These are phyloP conservation scores for zebrafish (Danio rerio) DNA, from an alignment of 2,113 vertebrate genomes.

Conservation along the genomic window DNA sequence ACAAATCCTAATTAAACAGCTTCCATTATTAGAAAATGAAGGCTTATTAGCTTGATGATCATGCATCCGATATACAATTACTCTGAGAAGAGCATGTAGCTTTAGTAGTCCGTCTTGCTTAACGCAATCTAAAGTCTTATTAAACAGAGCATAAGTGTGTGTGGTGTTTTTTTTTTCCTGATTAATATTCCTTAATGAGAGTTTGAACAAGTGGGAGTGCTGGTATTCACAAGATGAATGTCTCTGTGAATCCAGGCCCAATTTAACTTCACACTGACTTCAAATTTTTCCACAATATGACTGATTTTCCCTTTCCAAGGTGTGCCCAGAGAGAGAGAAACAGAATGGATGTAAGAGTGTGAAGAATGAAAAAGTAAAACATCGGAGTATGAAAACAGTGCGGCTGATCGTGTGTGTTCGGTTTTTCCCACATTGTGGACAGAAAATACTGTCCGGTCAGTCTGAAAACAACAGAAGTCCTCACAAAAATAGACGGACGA, in stretches of 20 bases:
- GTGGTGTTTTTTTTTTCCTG: constrained; percentile 12
- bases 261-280: background rate
- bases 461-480: no score
- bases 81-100: constrained; percentile 2
- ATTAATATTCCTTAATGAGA: constrained; percentile 37
- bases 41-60: constrained; percentile 21
- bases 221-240: constrained; percentile 29
- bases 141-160: constrained; percentile 20
- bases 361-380: background rate
- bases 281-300: constrained; percentile 15
- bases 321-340: constrained; percentile 13
- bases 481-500: no score
- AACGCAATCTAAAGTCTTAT: constrained; percentile 14
- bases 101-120: constrained; percentile 13
- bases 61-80: background rate
- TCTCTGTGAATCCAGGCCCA: background rate
- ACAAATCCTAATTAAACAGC: constrained; percentile 24
- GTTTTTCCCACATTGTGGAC: background rate
- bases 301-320: constrained; percentile 8
- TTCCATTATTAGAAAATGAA: constrained; percentile 5
- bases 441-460: no score
- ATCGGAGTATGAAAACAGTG: background rate
- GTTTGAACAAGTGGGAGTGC: constrained; percentile 22
- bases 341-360: background rate
- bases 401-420: background rate